Evolutionary conservation across 2,113 vertebrate species (phyloP).

Genomic region (Myotis lucifugus): DNA sequence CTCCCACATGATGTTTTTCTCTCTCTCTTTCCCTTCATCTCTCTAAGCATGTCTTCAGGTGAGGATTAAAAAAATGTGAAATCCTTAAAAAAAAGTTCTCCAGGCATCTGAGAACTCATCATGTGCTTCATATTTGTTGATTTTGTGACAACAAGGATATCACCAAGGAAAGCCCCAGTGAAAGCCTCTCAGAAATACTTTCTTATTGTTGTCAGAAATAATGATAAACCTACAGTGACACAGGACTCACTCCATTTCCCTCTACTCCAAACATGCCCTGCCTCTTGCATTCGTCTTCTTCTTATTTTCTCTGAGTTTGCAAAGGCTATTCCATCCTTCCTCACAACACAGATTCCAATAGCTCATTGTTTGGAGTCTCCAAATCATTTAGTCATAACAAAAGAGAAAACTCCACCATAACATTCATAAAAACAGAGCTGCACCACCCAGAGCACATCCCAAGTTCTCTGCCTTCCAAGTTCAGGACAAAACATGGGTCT

Average conservation of each 20-base stretch:
- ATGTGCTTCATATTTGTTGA: background rate
- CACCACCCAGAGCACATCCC: background rate
- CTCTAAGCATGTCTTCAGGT: background rate
- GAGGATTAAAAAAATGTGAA: background rate
- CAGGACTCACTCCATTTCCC: background rate
- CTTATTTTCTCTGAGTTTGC: background rate
- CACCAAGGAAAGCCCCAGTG: background rate
- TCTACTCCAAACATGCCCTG: background rate
- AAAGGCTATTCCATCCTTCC: background rate
- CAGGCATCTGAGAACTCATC: background rate
- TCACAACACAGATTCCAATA: background rate
- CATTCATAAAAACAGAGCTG: constrained; percentile 69
- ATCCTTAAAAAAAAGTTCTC: background rate
- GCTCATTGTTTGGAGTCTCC: constrained; percentile 45
- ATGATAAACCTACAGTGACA: background rate
- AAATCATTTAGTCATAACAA: constrained; percentile 68
- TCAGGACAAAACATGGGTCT: constrained; percentile 68
- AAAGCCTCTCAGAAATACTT: background rate
- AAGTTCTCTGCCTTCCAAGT: constrained; percentile 70
- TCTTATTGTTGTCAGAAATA: background rate
- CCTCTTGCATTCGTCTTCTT: background rate
- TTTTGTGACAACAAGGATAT: background rate
- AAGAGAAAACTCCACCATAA: constrained; percentile 45
- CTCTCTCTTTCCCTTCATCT: background rate
- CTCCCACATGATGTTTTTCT: background rate